phyloP scores from a whole-genome alignment of 2,888 invertebrate genomes.

The Synanthedon formicaeformis region DNA sequence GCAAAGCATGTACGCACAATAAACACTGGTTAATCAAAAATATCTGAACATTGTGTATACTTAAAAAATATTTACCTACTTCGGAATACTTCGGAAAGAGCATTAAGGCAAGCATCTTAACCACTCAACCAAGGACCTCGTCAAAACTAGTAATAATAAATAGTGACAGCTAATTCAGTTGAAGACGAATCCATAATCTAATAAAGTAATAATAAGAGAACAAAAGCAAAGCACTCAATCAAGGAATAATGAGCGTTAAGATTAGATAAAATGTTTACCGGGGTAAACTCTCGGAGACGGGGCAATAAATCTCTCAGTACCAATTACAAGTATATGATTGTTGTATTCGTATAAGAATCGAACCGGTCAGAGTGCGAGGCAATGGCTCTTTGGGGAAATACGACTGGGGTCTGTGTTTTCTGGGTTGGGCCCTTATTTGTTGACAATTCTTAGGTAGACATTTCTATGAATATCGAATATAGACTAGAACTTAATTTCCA shows the following conservation, averaged over 20 bases:
- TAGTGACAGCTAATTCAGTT: conserved; percentile 8
- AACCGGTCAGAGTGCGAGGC: conserved; percentile 17
- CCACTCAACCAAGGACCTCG: neutral
- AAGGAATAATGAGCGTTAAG: conserved; percentile 45
- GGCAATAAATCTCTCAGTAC: conserved; percentile 49
- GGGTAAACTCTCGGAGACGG: conserved; percentile 42
- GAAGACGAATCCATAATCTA: conserved; percentile 22
- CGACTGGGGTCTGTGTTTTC: conserved; percentile 21
- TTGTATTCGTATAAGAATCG: conserved; percentile 26
- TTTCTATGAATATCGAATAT: too few relatives aligned
- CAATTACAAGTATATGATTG: conserved; percentile 46
- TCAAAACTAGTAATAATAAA: conserved; percentile 2
- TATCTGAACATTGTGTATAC: too few relatives aligned
- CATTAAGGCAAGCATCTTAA: too few relatives aligned
- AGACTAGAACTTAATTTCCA: too few relatives aligned
- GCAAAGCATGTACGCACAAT: too few relatives aligned
- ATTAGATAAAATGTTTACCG: conserved; percentile 51
- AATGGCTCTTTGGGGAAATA: conserved; percentile 55
- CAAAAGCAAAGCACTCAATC: conserved; percentile 45
- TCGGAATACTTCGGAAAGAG: too few relatives aligned
- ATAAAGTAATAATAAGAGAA: conserved; percentile 43
- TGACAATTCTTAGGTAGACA: too few relatives aligned
- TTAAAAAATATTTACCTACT: too few relatives aligned
- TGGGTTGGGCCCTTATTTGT: neutral
- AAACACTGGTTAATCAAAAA: too few relatives aligned